Evolutionary conservation across 1,140 invertebrate genomes (phyloP).

Genomic region (Lasioglossum albipes): DNA sequence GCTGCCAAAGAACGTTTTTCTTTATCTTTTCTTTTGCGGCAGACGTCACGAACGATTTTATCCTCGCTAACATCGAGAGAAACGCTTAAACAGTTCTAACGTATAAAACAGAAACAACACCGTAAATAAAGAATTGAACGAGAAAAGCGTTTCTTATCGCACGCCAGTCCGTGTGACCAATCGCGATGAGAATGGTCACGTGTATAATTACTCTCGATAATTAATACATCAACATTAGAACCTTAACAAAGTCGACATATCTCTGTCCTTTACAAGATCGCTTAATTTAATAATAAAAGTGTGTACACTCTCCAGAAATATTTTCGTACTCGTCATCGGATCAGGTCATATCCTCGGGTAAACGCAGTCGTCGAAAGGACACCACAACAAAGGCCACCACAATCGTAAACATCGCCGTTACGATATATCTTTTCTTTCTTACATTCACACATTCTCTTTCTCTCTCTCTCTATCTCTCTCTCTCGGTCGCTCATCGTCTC

Average conservation of each 20-base stretch:
- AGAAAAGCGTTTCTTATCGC: slow-evolving; percentile 38
- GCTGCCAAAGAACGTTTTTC: slow-evolving; percentile 11
- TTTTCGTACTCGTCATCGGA: neutral
- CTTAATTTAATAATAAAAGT: slow-evolving; percentile 41
- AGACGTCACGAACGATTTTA: slow-evolving; percentile 21
- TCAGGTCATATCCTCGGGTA: slow-evolving; percentile 31
- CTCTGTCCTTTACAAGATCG: slow-evolving; percentile 48
- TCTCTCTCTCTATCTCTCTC: neutral
- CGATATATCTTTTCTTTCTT: slow-evolving; percentile 26
- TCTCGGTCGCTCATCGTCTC: neutral
- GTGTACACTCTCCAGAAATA: slow-evolving; percentile 43
- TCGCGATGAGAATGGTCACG: slow-evolving; percentile 9
- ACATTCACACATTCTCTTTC: neutral
- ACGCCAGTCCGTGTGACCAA: slow-evolving; percentile 30
- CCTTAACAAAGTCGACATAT: slow-evolving; percentile 36
- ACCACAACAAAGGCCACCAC: slow-evolving; percentile 57
- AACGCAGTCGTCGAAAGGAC: slow-evolving; percentile 49
- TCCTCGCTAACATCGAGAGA: neutral
- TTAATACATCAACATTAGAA: slow-evolving; percentile 50
- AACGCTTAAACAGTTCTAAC: slow-evolving; percentile 42
- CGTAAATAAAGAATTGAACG: slow-evolving; percentile 47
- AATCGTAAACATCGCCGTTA: slow-evolving; percentile 36
- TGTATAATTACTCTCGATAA: slow-evolving; percentile 32
- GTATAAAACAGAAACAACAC: slow-evolving; percentile 45
- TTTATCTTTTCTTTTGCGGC: neutral